Percentiles rank a stretch among this genome's conserved stretches.
These are phyloP conservation scores for Lingula anatina DNA, from an alignment of 2,888 invertebrate species.

Conservation along the genomic window DNA sequence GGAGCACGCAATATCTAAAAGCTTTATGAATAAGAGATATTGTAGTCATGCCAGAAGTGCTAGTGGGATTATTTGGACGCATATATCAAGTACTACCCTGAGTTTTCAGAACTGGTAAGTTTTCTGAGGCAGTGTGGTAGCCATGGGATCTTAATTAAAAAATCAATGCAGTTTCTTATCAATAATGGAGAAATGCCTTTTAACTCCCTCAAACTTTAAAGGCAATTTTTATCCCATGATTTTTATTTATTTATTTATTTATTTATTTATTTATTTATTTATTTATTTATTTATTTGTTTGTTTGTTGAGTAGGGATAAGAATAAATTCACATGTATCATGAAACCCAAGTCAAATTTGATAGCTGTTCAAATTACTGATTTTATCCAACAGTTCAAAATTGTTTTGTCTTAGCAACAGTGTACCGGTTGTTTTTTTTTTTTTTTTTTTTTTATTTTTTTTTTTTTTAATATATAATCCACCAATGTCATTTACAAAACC, in stretches of 20 bases:
- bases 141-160: too few species aligned
- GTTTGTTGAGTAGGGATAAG: too few species aligned
- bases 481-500: too few species aligned
- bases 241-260: neutral
- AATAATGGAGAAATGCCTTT: neutral
- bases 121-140: too few species aligned
- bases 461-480: neutral
- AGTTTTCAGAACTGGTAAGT: too few species aligned
- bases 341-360: neutral
- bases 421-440: neutral
- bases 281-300: constrained; percentile 1
- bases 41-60: too few species aligned
- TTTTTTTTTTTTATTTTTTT: neutral
- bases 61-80: too few species aligned
- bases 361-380: neutral
- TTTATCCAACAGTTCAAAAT: neutral
- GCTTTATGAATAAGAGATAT: too few species aligned
- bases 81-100: too few species aligned
- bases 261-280: neutral
- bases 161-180: too few species aligned
- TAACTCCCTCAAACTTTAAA: neutral
- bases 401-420: neutral
- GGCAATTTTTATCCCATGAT: neutral
- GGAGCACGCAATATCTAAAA: too few species aligned
- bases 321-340: neutral